Evolutionary conservation across 1,140 invertebrate species (phyloP), one percentile per base, ranked within the genome.

Genomic region (Drepana arcuata): DNA sequence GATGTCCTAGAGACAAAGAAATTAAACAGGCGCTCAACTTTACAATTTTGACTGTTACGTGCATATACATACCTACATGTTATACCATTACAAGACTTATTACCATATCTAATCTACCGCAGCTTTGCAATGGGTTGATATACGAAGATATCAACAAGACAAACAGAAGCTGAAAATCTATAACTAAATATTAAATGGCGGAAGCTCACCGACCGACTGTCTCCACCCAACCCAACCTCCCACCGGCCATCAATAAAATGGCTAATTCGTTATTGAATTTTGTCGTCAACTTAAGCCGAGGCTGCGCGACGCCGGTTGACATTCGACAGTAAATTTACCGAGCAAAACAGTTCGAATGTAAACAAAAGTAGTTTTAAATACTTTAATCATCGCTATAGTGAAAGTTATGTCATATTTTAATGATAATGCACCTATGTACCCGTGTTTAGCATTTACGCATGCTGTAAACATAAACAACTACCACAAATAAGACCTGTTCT

Each of bases 231-330:
- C 72, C 68, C 75, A 72, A 61, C 72, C 68, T 77, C 73, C 78
- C 79, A 79, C 68, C 75, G 58, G 68, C 69, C 78, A 74, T 84
- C 78, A 81, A 84, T 84, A 84, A 84, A 84, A 84, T 84, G 82
- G 79, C 79, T 79, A 84, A 81, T 79, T 81, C 74, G 73, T 69
- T 83, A 83, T 80, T 80, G 79, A 81, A 83, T 81, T 81, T 81
- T 77, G 63, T 75, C 60, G 62, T 45, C 58, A 79, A 75, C 60
- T 73, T 75, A 61, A 53, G 46, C 43, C 41, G 63, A 71, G 57
- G 72, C 62, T 79, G 66, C 69, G 77, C 67, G 68, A 61, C 62
- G 77, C 74, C 77, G 77, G 77, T 74, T 63, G 69, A 67, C 66
- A 64, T 48, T 52, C 50, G 51, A 62, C 53, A 46, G 67, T 53